Base-by-base conservation (phyloP, 2,797 vertebrate species). In the Sebastolobus altivelis region DNA sequence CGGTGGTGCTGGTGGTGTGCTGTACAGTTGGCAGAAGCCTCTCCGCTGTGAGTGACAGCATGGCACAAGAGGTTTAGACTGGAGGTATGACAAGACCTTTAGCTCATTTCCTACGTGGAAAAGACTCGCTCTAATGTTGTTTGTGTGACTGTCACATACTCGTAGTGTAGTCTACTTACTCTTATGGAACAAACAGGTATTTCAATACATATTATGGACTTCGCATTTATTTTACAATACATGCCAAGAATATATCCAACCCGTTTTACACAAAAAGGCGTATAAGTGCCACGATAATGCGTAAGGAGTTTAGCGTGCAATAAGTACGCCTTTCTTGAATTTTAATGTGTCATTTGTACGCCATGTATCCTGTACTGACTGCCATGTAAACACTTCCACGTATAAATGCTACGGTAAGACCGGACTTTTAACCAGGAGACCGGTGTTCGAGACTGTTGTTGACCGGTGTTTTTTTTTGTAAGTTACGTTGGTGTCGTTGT, bases 81-180 rank as follows among this genome's bases (percentile, higher is more conserved):
- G 59, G 56, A 66, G 37, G 12, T 73, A 80, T 75, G 79, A 84
- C 75, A 85, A 71, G 49, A 81, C 52, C 74, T 76, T 88, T 68
- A 89, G 79, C 85, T 91, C 75, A 88, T 84, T 85, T 86, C 81
- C 83, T 75, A 11, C 13, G 18, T 72, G 71, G 65, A 62, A 83
- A 84, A 73, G 18, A 67, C 29, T 33, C 77, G 60, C 0, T 33
- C 4, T 12, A 52, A 25, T 63, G 79, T 81, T 87, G 14, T 81
- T 78, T 67, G 66, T 60, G 40, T 74, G 29, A 22, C 49, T 66
- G 18, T 49, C n/a, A 43, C 9, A 73, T 20, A 59, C 12, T 73
- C 22, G 52, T 8, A 11, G 14, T 9, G 8, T 12, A 27, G 31
- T 62, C 4, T 35, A 62, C 13, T 61, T 13, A 56, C 22, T 38